These are phyloP conservation scores for Anarrhichthys ocellatus DNA, from an alignment of 2,113 vertebrate genomes.

Conservation along the genomic window DNA sequence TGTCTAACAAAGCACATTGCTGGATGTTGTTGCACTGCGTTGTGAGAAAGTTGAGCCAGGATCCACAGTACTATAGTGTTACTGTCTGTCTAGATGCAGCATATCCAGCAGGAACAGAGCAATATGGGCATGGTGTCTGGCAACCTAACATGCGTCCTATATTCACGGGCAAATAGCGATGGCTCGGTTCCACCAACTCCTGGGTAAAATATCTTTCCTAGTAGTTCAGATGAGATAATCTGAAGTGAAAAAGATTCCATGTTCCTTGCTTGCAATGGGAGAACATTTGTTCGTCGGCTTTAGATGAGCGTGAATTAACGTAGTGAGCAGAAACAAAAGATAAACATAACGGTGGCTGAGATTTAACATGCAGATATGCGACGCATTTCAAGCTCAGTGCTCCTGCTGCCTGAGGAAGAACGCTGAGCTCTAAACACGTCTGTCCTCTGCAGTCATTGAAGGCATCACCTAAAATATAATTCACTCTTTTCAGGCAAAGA, in stretches of 20 bases:
- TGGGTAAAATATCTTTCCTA: background rate
- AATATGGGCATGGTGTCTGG: background rate
- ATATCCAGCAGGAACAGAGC: background rate
- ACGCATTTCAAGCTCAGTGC: constrained; percentile 11
- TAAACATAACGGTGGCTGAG: constrained; percentile 11
- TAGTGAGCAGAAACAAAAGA: background rate
- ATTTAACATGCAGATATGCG: constrained; percentile 23
- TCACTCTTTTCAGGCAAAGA: background rate
- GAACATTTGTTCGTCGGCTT: constrained; percentile 13
- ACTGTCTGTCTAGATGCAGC: background rate
- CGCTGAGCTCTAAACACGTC: constrained; percentile 13
- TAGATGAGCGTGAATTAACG: constrained; percentile 11
- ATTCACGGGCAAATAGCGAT: background rate
- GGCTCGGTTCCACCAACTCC: background rate
- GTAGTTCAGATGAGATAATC: background rate
- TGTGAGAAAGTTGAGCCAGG: background rate
- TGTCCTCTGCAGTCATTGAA: constrained; percentile 16
- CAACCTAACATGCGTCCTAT: background rate
- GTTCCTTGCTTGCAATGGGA: background rate
- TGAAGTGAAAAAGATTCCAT: constrained; percentile 10
- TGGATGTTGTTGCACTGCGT: background rate
- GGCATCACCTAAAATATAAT: constrained; percentile 34
- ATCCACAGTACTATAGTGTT: background rate
- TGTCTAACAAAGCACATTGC: background rate
- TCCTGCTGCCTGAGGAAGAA: constrained; percentile 9